These are phyloP conservation scores for Lasiurus cinereus DNA, from an alignment of 2,113 vertebrate species.

Conservation along the genomic window DNA sequence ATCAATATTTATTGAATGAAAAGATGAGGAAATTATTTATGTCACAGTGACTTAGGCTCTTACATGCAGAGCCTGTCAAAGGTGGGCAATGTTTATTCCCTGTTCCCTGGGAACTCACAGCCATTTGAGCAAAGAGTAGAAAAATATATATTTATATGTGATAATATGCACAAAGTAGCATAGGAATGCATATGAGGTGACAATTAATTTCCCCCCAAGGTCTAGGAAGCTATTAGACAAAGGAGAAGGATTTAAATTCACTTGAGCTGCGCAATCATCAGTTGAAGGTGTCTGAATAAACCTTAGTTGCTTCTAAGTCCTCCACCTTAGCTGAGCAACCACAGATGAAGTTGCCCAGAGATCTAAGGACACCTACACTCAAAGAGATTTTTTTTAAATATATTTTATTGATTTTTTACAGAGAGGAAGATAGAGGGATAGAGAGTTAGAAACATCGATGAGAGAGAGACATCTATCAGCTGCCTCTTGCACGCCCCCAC, in stretches of 20 bases:
- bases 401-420: too few species aligned
- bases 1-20: background rate
- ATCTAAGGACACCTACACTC: background rate
- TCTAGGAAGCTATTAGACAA: slow-evolving; percentile 20
- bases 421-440: too few species aligned
- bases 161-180: background rate
- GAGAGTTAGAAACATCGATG: too few species aligned
- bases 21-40: background rate
- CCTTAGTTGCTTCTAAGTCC: background rate
- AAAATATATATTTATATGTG: background rate
- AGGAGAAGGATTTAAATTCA: slow-evolving; percentile 49
- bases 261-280: background rate
- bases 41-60: background rate
- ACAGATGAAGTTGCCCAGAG: background rate
- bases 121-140: slow-evolving; percentile 6
- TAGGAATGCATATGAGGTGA: background rate
- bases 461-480: too few species aligned
- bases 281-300: background rate
- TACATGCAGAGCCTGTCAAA: background rate
- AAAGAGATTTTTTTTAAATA: background rate
- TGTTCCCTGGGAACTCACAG: background rate
- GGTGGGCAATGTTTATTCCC: background rate
- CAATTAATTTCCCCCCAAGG: background rate
- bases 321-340: background rate
- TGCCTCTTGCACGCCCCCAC: too few species aligned